Conservation (phyloP, 1,140 invertebrate species). For the Amyelois transitella region DNA sequence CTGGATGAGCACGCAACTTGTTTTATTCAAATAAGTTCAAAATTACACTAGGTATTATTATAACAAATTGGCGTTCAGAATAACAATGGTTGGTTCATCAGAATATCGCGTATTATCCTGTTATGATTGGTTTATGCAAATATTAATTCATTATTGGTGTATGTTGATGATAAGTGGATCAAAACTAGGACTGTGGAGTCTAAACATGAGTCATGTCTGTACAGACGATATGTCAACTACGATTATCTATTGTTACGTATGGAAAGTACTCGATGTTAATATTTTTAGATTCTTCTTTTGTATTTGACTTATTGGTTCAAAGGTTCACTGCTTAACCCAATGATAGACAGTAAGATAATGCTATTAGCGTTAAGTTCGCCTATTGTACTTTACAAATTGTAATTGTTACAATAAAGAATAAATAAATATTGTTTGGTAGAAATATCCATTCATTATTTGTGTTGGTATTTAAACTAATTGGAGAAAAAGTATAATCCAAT, state of each 20-base stretch:
- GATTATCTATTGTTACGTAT: not conserved
- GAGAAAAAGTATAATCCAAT: too few relatives aligned
- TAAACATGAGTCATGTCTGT: conserved; percentile 18
- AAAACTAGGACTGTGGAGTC: conserved; percentile 20
- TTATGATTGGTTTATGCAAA: conserved; percentile 46
- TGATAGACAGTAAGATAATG: too few relatives aligned
- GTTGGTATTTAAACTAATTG: too few relatives aligned
- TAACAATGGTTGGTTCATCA: not conserved
- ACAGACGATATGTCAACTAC: not conserved
- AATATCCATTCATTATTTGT: too few relatives aligned
- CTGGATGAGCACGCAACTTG: too few relatives aligned
- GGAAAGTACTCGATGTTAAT: not conserved
- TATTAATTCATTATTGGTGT: conserved; percentile 38
- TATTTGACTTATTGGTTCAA: too few relatives aligned
- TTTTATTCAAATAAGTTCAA: not conserved
- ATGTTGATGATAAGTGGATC: conserved; percentile 27
- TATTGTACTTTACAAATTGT: too few relatives aligned
- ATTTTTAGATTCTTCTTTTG: too few relatives aligned
- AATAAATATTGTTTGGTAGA: too few relatives aligned
- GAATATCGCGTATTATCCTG: conserved; percentile 18
- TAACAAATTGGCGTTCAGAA: not conserved
- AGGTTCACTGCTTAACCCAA: too few relatives aligned
- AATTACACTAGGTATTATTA: not conserved
- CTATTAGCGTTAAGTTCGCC: too few relatives aligned
- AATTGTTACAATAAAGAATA: too few relatives aligned